Base-by-base conservation (phyloP, 2,888 invertebrate genomes). In the Stegana nigrithorax region DNA sequence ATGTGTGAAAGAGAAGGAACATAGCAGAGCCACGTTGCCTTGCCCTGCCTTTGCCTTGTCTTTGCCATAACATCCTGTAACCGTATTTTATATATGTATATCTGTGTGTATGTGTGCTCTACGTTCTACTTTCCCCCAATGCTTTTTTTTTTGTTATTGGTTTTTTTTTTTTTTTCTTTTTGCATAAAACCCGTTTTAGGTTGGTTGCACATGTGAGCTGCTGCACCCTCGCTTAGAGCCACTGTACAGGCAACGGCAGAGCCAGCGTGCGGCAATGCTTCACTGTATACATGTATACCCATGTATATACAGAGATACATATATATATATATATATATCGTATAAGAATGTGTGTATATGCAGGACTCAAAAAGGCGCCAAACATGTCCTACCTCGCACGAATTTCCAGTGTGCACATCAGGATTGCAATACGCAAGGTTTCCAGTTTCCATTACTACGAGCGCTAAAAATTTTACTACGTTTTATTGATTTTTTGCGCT, bases 331-430 rank as follows among this genome's bases (percentile, higher is more conserved):
- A 36, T 2, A 36, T 36, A 36, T n/a, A 36, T 5, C 36, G 10
- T 36, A 36, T 36, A 10, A n/a, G n/a, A n/a, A 29, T 7, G 29
- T 29, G 10, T 45, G 26, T 29, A 44, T 19, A 10, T 64, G 67
- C 60, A 67, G 65, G 58, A 67, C 58, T 51, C 62, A 75, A 75
- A 78, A 74, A 73, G 81, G 81, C 81, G 81, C 81, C 81, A 81
- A 81, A 81, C 81, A 81, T 81, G 81, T 78, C 81, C 81, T 81
- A 81, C 81, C 81, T 81, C 82, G 78, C 81, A 68, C 65, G 65
- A 60, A 67, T 75, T 81, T 78, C 76, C 81, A 81, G 81, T 81
- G 81, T 76, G 81, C 78, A 81, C 76, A 76, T 70, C 76, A 73
- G 72, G 63, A 59, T 42, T 66, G 73, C 72, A 64, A 60, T 39